Evolutionary conservation across 2,888 invertebrate species (phyloP).

Genomic region (Drosophila quinaria): DNA sequence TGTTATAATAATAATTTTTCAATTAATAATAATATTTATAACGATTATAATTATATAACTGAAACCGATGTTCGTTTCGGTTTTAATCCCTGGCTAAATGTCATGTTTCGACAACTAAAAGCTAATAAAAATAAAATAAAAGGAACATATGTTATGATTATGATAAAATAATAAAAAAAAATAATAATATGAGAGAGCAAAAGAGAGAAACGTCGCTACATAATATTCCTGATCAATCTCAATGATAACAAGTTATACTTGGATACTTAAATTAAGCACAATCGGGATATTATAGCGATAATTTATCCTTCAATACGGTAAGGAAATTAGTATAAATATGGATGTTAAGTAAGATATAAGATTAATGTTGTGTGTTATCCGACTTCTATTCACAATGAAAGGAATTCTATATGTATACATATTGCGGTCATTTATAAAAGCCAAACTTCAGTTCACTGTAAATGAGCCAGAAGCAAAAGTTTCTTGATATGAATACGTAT

Average conservation of each 20-base stretch:
- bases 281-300: neutral
- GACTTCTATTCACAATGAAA: neutral
- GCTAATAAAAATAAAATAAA: too few relatives aligned
- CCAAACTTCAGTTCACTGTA: constrained; percentile 6
- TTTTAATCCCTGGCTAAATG: too few relatives aligned
- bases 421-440: constrained; percentile 17
- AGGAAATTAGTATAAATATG: too few relatives aligned
- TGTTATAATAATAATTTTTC: too few relatives aligned
- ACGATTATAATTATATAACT: too few relatives aligned
- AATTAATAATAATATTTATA: too few relatives aligned
- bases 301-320: neutral
- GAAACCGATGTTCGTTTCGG: too few relatives aligned
- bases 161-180: too few relatives aligned
- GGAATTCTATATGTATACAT: neutral
- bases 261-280: neutral
- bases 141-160: too few relatives aligned
- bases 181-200: neutral
- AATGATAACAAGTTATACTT: neutral
- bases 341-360: too few relatives aligned
- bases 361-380: constrained; percentile 3
- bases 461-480: constrained; percentile 3
- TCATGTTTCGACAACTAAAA: too few relatives aligned
- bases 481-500: neutral
- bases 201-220: neutral
- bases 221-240: neutral